Evolutionary conservation across 2,113 vertebrate species (phyloP).

Genomic region (Hyaena hyaena): DNA sequence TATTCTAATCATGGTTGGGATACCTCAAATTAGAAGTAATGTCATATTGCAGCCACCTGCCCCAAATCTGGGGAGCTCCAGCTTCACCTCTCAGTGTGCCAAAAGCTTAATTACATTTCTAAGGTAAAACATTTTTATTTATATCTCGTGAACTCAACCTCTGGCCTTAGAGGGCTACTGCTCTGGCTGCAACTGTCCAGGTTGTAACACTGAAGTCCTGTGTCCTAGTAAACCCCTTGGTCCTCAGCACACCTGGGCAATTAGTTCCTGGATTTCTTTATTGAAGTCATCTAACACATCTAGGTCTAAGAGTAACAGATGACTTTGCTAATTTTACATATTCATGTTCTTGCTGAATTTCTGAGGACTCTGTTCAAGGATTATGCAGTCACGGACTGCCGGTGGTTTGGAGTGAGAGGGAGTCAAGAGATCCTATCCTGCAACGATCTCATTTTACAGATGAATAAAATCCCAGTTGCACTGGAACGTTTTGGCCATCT

Average conservation of each 20-base stretch:
- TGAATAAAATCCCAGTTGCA: conserved; percentile 12
- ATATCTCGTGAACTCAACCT: not conserved
- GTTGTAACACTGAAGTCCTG: not conserved
- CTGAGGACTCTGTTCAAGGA: not conserved
- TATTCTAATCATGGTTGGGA: not conserved
- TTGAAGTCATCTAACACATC: not conserved
- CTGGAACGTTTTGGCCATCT: not conserved
- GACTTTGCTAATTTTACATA: conserved; percentile 7
- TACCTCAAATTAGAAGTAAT: conserved; percentile 9
- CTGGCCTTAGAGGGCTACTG: not conserved
- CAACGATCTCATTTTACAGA: conserved; percentile 60
- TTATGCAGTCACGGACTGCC: not conserved
- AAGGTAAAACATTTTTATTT: not conserved
- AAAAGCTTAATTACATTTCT: conserved; percentile 30
- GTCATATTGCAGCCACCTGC: not conserved
- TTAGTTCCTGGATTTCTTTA: not conserved
- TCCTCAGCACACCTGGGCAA: not conserved
- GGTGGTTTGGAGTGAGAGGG: not conserved
- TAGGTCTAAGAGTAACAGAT: not conserved
- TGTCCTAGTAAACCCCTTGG: not conserved
- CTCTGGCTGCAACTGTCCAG: not conserved
- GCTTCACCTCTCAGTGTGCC: not conserved
- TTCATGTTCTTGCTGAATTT: conserved; percentile 35
- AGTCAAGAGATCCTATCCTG: not conserved
- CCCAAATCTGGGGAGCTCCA: not conserved